Base-by-base conservation (phyloP, 2,888 invertebrate species). In the Drosophila hawaiiensis region DNA sequence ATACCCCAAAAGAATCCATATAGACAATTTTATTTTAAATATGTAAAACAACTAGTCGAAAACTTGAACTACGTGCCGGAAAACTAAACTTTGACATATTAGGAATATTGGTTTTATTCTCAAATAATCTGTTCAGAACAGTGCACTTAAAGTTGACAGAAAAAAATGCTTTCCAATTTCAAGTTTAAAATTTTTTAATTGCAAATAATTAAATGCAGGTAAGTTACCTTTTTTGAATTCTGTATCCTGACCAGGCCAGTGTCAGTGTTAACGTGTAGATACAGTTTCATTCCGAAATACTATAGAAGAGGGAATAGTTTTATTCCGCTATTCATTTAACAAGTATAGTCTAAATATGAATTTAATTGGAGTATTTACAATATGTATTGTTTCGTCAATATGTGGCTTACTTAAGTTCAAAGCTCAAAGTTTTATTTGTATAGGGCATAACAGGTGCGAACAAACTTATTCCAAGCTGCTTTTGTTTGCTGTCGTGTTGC, bases 401-500 rank as follows among this genome's bases (percentile, higher is more conserved):
- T 29, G 52, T 52, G 12, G 12, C 3, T 19, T 29, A 29, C 3
- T 50, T 19, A 50, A 19, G 19, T 28, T 6, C 19, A 19, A 19
- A 4, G n/a, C 14, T n/a, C 14, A n/a, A 31, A 53, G 53, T 9
- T 61, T 22, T n/a, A 4, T 58, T 67, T 41, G 54, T 50, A 61
- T 43, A 64, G 62, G 39, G 25, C 37, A 78, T 55, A 33, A 35
- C 19, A 49, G n/a, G 35, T 53, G 64, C 61, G 41, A 35, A 22
- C 4, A 22, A 22, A 22, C 31, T 31, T 49, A 10, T 56, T 43
- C 28, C 4, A 14, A 47, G 2, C 25, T 14, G 14, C 28, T 56
- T 59, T 55, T 43, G 25, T 28, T 41, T 56, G 47, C 22, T 31
- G 33, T 60, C 49, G 50, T 33, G 29, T 33, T 50, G 47, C 41